These are phyloP conservation scores for Toxotes chatareus DNA, from an alignment of 2,113 vertebrate genomes.

Conservation along the genomic window DNA sequence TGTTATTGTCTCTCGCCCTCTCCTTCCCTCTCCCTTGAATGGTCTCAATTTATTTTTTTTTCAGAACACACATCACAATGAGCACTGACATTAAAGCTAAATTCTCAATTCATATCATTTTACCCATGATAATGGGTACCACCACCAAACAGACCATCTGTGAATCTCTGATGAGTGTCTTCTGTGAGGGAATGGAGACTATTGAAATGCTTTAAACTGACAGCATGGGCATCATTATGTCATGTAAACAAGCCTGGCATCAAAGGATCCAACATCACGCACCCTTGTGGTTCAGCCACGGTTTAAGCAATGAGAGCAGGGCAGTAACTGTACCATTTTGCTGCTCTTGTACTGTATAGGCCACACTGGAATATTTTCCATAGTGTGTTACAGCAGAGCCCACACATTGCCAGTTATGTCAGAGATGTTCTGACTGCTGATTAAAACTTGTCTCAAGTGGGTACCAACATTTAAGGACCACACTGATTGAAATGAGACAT, in stretches of 20 bases:
- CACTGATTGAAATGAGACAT: background rate
- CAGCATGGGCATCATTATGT: conserved; percentile 73
- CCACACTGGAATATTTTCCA: conserved; percentile 52
- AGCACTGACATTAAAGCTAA: conserved; percentile 38
- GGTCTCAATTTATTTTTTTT: conserved; percentile 36
- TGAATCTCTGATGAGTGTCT: conserved; percentile 57
- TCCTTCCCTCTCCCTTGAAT: background rate
- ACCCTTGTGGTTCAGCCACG: conserved; percentile 61
- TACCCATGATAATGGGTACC: conserved; percentile 52
- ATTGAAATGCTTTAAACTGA: conserved; percentile 58
- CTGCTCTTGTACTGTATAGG: conserved; percentile 35
- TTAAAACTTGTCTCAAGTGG: background rate
- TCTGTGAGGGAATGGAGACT: conserved; percentile 50
- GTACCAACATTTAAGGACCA: background rate
- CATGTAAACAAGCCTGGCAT: conserved; percentile 75
- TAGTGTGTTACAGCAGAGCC: conserved; percentile 30
- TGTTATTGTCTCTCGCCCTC: background rate
- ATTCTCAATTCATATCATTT: conserved; percentile 52
- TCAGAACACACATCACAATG: conserved; percentile 29
- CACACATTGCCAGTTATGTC: conserved; percentile 28
- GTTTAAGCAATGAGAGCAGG: conserved; percentile 41
- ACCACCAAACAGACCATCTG: conserved; percentile 50
- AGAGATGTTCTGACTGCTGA: background rate
- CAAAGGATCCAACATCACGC: conserved; percentile 72
- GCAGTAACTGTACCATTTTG: conserved; percentile 19